Percentiles rank a stretch among this genome's conserved stretches.
phyloP scores from a whole-genome alignment of 2,113 vertebrate genomes.

The Leptobrachium leishanense region DNA sequence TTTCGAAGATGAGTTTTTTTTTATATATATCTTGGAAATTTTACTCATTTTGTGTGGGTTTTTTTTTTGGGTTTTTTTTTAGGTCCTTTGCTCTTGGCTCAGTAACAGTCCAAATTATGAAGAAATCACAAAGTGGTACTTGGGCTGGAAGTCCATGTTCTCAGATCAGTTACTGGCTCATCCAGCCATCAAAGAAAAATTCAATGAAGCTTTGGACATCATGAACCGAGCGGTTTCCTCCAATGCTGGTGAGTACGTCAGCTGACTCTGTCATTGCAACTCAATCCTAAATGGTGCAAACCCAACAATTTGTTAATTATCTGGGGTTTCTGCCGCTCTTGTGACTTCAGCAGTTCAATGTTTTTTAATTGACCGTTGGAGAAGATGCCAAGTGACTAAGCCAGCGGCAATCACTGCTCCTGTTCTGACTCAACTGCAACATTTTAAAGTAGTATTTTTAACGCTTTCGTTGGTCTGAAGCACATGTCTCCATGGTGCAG shows the following conservation, averaged over 20 bases:
- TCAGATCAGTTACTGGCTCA: constrained; percentile 89
- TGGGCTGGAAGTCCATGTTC: constrained; percentile 97
- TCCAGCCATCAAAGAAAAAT: constrained; percentile 90
- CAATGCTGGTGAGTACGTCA: constrained; percentile 77
- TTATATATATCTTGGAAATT: neutral
- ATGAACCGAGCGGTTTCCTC: constrained; percentile 96
- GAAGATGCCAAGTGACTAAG: too few relatives aligned
- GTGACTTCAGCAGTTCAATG: too few relatives aligned
- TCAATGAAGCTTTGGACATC: constrained; percentile 94
- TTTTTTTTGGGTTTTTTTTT: constrained; percentile 9
- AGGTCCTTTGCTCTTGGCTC: constrained; percentile 97
- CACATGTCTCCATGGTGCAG: too few relatives aligned
- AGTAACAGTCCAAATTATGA: constrained; percentile 97
- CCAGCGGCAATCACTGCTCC: too few relatives aligned
- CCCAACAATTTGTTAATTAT: too few relatives aligned
- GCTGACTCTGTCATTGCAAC: neutral
- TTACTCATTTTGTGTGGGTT: too few relatives aligned
- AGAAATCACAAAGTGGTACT: constrained; percentile 97
- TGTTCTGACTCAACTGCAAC: too few relatives aligned
- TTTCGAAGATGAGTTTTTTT: neutral
- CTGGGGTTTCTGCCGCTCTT: too few relatives aligned
- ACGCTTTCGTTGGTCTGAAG: too few relatives aligned
- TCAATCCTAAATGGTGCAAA: too few relatives aligned
- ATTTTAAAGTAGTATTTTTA: too few relatives aligned
- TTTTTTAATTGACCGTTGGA: too few relatives aligned